Evolutionary conservation across 2,888 invertebrate species (phyloP).

Genomic region (Gari tellinella): DNA sequence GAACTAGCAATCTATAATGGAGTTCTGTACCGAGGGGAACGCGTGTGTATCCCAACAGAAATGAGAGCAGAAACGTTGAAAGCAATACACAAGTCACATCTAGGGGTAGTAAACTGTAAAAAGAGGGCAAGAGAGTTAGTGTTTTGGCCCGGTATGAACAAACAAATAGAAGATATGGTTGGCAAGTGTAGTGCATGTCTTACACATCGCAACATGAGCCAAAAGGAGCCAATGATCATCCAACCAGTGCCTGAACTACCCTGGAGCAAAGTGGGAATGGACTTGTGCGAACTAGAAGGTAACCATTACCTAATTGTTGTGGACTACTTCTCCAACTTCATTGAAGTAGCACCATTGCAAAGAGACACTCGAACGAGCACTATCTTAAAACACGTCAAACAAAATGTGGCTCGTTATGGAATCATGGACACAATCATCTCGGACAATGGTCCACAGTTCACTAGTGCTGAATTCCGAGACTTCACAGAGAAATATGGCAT

Average conservation of each 20-base stretch:
- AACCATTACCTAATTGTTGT: constrained; percentile 32
- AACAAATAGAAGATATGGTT: constrained; percentile 21
- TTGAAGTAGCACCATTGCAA: constrained; percentile 17
- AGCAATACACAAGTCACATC: constrained; percentile 37
- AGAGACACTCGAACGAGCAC: constrained; percentile 14
- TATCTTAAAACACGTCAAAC: constrained; percentile 25
- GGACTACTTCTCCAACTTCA: constrained; percentile 31
- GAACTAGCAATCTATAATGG: constrained; percentile 44
- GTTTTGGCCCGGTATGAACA: constrained; percentile 43
- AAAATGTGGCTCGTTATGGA: constrained; percentile 52
- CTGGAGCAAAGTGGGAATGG: constrained; percentile 38
- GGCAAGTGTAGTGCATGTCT: constrained; percentile 35
- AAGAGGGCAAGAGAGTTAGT: constrained; percentile 33
- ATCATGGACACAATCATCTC: constrained; percentile 44
- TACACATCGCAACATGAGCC: constrained; percentile 11
- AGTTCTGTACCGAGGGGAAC: constrained; percentile 34
- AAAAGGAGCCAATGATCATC: constrained; percentile 48
- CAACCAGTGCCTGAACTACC: constrained; percentile 27
- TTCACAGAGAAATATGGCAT: constrained; percentile 23
- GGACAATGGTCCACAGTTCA: constrained; percentile 61
- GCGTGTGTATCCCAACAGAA: constrained; percentile 24
- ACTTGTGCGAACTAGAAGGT: constrained; percentile 14
- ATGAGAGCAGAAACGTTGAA: constrained; percentile 30
- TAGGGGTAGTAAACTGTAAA: constrained; percentile 53
- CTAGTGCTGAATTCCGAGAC: constrained; percentile 41